A percentile compares a stretch with the other conserved stretches of the same genome.
Evolutionary conservation across 2,113 vertebrate genomes (phyloP).

Genomic region (Ciconia boyciana): DNA sequence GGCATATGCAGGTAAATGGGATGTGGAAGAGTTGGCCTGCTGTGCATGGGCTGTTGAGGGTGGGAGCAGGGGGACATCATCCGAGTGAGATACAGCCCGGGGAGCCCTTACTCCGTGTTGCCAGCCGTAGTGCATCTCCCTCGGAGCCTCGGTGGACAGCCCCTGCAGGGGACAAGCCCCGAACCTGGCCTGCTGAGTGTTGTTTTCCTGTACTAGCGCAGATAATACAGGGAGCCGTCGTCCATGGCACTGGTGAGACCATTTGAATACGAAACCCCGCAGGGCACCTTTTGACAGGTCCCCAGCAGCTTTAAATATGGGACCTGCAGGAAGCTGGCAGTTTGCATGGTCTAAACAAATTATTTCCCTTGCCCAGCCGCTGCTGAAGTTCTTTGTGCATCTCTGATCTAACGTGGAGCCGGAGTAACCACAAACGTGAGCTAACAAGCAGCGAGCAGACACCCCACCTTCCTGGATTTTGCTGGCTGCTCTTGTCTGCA

Average conservation of each 20-base stretch:
- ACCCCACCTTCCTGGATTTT: not conserved
- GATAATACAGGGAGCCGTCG: rapidly evolving
- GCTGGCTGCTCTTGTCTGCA: not conserved
- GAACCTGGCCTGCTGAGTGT: not conserved
- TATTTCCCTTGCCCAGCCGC: not conserved
- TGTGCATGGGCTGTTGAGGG: not conserved
- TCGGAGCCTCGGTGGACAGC: not conserved
- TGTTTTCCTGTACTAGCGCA: not conserved
- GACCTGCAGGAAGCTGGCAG: not conserved
- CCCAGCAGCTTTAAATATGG: not conserved
- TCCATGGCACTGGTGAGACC: not conserved
- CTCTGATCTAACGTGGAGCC: not conserved
- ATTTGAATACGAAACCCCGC: not conserved
- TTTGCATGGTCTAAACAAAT: not conserved
- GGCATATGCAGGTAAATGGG: not conserved
- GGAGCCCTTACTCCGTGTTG: rapidly evolving
- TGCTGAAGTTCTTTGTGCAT: not conserved
- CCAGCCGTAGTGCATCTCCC: not conserved
- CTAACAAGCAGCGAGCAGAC: not conserved
- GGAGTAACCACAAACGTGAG: not conserved
- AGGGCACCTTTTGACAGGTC: not conserved
- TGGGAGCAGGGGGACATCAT: not conserved
- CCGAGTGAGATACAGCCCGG: not conserved
- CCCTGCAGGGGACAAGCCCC: not conserved
- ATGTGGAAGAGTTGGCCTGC: not conserved